Base-by-base conservation (phyloP, 2,113 vertebrate species). In the human (Homo sapiens) region DNA sequence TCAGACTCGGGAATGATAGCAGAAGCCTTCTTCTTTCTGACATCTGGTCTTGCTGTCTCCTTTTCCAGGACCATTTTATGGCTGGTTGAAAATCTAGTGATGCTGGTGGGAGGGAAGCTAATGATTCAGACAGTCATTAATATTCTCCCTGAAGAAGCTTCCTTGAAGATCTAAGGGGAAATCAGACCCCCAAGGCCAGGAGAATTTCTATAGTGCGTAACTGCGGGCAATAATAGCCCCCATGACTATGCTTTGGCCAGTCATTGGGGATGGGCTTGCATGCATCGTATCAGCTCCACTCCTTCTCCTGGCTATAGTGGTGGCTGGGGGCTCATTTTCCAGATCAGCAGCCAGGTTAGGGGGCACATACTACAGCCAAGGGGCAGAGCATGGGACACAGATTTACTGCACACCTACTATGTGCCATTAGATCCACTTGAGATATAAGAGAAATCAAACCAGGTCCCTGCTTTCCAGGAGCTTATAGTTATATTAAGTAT, bases 1-100 rank as follows among this genome's bases (percentile, higher is more conserved):
- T 45, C 59, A 32, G 22, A 48, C 48, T 59, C 0, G 3, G 50
- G 38, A 48, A 78, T 4, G 35, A 32, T 16, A 48, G 1, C 5
- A 8, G n/a, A 30, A 48, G 48, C 0, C 40, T 66, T 43, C n/a
- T 84, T 57, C 52, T 23, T 70, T 68, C 64, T 16, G 59, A 89
- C 61, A 76, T 25, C 18, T 50, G 64, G 48, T 27, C 87, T 82
- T 52, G 27, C 55, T 6, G 7, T 73, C 40, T 88, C 68, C 76
- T 85, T 94, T 85, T 14, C 84, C 48, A 91, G 38, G 72, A 68
- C 43, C 64, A 68, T 66, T 90, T 96, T 80, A 48, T 11, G 72
- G 81, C 64, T 79, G 88, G 48, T 59, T 95, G 89, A 73, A 87
- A 88, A 92, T 8, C 85, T 11, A 48, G 57, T 25, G 50, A 88